These are phyloP conservation scores for Tetranychus cinnabarinus DNA, from an alignment of 1,140 invertebrate genomes.

Conservation along the genomic window DNA sequence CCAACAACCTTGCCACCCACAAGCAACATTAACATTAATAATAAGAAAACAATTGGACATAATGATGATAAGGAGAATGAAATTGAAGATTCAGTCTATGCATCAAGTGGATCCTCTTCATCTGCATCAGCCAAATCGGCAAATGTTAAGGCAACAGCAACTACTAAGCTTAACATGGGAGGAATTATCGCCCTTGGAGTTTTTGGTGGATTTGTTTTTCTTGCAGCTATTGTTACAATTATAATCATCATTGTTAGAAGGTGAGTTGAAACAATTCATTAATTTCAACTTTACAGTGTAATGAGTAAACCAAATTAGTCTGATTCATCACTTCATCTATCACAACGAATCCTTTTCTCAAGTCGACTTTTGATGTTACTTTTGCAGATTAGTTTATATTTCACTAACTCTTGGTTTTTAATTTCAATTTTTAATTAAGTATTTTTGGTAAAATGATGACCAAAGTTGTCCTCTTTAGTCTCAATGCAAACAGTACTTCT, in stretches of 20 bases:
- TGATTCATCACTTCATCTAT: no score
- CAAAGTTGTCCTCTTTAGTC: no score
- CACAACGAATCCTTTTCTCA: no score
- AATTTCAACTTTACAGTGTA: no score
- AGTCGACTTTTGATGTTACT: no score
- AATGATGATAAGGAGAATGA: constrained; percentile 24
- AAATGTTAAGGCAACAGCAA: constrained; percentile 31
- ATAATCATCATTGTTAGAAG: constrained; percentile 66
- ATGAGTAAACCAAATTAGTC: no score
- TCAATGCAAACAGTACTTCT: no score
- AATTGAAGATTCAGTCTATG: constrained; percentile 24
- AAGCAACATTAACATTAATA: not conserved
- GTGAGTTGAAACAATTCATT: constrained; percentile 29
- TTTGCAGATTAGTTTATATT: no score
- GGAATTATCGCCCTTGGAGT: constrained; percentile 68
- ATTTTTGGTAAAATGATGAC: no score
- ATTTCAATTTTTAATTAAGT: no score
- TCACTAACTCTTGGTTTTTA: no score
- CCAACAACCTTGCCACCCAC: not conserved
- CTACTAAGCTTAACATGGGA: constrained; percentile 48
- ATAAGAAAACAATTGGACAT: not conserved
- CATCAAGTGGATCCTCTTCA: not conserved
- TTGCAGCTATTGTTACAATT: constrained; percentile 64
- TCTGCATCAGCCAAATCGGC: not conserved
- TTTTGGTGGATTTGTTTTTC: constrained; percentile 66